These are phyloP conservation scores for Drosophila melanogaster DNA, from an alignment of 1,140 invertebrate species.

Conservation along the genomic window DNA sequence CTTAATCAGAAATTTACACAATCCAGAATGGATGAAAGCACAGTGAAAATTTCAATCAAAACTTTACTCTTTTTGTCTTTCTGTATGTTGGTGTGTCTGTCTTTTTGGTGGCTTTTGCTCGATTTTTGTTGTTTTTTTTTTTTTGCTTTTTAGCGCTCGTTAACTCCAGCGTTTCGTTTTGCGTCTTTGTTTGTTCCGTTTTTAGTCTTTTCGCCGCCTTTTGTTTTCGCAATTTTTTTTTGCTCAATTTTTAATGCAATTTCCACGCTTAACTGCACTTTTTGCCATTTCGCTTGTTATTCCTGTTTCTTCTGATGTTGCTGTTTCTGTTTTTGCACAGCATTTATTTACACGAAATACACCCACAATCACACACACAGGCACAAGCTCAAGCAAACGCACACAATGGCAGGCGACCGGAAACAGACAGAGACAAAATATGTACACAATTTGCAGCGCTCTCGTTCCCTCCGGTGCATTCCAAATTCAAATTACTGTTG, in stretches of 20 bases:
- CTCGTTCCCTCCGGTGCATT: conserved; percentile 13
- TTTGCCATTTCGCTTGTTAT: conserved; percentile 64
- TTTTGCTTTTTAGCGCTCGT: conserved; percentile 78
- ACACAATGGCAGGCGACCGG: conserved; percentile 22
- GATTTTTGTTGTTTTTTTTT: conserved; percentile 12
- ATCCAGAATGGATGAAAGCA: conserved; percentile 66
- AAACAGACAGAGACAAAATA: conserved; percentile 50
- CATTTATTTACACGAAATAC: conserved; percentile 72
- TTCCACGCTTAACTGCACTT: conserved; percentile 81
- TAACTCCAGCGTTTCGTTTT: conserved; percentile 53
- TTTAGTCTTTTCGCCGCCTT: conserved; percentile 38
- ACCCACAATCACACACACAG: conserved; percentile 36
- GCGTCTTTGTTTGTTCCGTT: conserved; percentile 44
- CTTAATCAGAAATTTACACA: conserved; percentile 80
- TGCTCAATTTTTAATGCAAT: conserved; percentile 80
- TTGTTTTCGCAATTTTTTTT: conserved; percentile 59
- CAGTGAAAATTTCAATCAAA: conserved; percentile 81
- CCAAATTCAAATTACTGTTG: conserved; percentile 77
- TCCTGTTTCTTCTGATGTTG: conserved; percentile 30
- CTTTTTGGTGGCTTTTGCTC: conserved; percentile 12
- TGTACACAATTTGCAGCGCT: conserved; percentile 69
- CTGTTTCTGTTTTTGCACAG: conserved; percentile 60
- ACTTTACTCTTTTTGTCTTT: conserved; percentile 54
- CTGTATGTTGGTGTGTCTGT: neutral
- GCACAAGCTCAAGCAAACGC: conserved; percentile 17